Evolutionary conservation across 1,140 invertebrate species (phyloP), one percentile per base, ranked within the genome.

Genomic region (Drosophila ironensis): DNA sequence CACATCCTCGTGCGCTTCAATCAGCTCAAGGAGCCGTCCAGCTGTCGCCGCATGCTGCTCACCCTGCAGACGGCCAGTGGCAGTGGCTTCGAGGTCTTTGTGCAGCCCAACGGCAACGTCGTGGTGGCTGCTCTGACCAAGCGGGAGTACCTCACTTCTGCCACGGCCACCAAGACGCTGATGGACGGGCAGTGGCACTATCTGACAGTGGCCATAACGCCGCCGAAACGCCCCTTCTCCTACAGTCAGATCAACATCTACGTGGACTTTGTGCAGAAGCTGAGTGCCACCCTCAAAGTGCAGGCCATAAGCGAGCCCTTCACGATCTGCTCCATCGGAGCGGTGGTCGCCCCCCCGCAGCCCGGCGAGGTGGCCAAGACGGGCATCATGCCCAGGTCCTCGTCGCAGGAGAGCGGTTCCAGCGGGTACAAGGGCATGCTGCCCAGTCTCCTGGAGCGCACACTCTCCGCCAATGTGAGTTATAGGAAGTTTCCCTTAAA

Each of bases 121-220:
- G 91, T 93, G 11, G 91, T 94, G 14, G 92, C 91, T 19, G 91
- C 93, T 11, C 84, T 91, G 11, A 93, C 91, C 8, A 92, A 92
- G 42, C 92, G 93, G 46, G 93, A 94, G 51, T 93, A 92, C 74
- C 88, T 92, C 5, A 91, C 92, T 17, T 91, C 92, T 1, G 88
- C 91, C 0, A 91, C 93, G 2, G 81, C 90, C 8, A 91, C 92
- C 5, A 89, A 89, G 24, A 88, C 90, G 7, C 77, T 94, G 9
- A 75, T 91, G 57, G 93, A 94, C 90, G 91, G 91, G 14, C 89
- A 88, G 42, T 94, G 93, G 93, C 93, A 94, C 74, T 93, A 91
- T 51, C 64, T 94, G 9, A 92, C 91, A 8, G 90, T 94, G 37
- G 91, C 92, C 33, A 92, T 94, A 61, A 91, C 90, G 3, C 91